phyloP scores from a whole-genome alignment of 2,888 invertebrate genomes.

The Myopa tessellatipennis region DNA sequence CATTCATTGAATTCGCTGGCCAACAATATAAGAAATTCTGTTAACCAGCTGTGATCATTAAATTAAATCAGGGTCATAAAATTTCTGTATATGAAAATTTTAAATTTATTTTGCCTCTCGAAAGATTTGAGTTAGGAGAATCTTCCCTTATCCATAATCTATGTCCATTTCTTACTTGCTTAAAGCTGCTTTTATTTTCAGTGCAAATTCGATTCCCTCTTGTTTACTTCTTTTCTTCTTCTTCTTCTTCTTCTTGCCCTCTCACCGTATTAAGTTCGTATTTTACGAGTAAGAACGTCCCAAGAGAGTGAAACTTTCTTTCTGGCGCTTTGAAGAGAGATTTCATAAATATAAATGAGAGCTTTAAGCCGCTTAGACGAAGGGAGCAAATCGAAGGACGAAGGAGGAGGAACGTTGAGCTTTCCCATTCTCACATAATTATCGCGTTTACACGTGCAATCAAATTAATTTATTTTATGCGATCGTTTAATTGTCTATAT shows the following conservation, averaged over 20 bases:
- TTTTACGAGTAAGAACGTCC: not conserved
- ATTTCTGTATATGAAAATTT: too few species aligned
- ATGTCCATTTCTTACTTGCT: too few species aligned
- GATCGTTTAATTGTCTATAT: too few species aligned
- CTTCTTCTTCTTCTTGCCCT: not conserved
- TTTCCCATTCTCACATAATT: too few species aligned
- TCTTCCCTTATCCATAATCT: too few species aligned
- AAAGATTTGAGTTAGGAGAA: too few species aligned
- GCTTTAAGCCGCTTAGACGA: not conserved
- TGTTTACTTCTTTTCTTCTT: not conserved
- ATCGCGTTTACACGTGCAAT: too few species aligned
- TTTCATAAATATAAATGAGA: not conserved
- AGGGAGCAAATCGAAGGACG: not conserved
- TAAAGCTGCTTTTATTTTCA: not conserved
- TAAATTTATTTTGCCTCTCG: too few species aligned
- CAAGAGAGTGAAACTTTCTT: constrained; percentile 5
- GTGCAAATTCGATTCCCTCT: not conserved
- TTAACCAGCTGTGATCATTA: too few species aligned
- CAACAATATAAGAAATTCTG: too few species aligned
- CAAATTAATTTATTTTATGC: too few species aligned
- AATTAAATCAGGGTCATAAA: too few species aligned
- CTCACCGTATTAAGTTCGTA: constrained; percentile 23
- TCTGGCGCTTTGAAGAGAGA: constrained; percentile 4
- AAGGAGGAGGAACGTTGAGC: not conserved
- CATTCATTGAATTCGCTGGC: not conserved